Percentiles rank a stretch among this genome's conserved stretches.
phyloP scores from a whole-genome alignment of 1,140 invertebrate genomes.

The Brachionus sp. region DNA sequence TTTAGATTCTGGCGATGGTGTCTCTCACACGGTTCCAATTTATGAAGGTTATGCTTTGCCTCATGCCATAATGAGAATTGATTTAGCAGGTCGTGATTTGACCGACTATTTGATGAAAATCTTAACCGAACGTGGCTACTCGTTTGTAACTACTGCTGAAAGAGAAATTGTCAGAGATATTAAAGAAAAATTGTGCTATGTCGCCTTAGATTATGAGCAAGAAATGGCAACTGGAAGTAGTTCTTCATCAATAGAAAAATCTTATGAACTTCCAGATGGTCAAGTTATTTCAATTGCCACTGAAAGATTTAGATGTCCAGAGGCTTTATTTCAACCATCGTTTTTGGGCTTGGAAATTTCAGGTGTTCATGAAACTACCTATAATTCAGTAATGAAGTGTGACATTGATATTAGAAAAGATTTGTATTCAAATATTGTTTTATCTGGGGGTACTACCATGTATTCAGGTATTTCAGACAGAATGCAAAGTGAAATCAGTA shows the following conservation, averaged over 20 bases:
- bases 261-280: constrained; percentile 62
- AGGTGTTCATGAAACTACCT: constrained; percentile 57
- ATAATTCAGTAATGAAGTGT: constrained; percentile 54
- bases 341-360: constrained; percentile 59
- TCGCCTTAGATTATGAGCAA: constrained; percentile 87
- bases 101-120: too few species aligned
- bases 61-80: constrained; percentile 79
- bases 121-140: constrained; percentile 88
- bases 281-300: constrained; percentile 57
- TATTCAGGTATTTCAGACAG: constrained; percentile 82
- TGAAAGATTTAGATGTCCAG: constrained; percentile 55
- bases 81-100: too few species aligned
- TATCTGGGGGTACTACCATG: constrained; percentile 94
- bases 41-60: constrained; percentile 80
- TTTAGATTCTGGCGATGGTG: too few species aligned
- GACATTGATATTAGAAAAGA: constrained; percentile 80
- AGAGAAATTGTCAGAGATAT: too few species aligned
- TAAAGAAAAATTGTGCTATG: too few species aligned
- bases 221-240: constrained; percentile 84
- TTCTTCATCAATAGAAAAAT: constrained; percentile 57
- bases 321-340: constrained; percentile 51
- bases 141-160: constrained; percentile 79
- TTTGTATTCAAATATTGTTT: constrained; percentile 84
- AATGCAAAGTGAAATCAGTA: constrained; percentile 74
- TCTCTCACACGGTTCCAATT: too few species aligned